Percentiles rank a stretch among this genome's conserved stretches.
Conservation (phyloP, 2,797 vertebrate genomes). For the Macroramphosus scolopax region DNA sequence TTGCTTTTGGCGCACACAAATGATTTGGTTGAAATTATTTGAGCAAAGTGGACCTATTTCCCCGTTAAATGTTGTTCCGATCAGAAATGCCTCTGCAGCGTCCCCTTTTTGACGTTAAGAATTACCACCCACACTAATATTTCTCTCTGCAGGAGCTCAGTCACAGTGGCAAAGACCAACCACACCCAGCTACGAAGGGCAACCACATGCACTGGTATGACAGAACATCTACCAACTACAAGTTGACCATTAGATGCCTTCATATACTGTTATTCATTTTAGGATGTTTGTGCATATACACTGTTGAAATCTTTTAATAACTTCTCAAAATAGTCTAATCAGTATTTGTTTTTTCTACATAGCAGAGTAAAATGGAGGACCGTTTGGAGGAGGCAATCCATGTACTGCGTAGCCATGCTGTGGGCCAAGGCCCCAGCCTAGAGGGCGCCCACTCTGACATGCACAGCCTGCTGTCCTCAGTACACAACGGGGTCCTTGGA, state of each 20-base stretch:
- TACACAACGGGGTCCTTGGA: conserved; percentile 81
- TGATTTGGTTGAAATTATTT: too few relatives aligned
- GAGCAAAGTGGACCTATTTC: too few relatives aligned
- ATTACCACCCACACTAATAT: conserved; percentile 24
- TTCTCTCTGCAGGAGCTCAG: conserved; percentile 76
- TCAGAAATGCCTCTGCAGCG: conserved; percentile 47
- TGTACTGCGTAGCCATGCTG: conserved; percentile 92
- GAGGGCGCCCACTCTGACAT: conserved; percentile 85
- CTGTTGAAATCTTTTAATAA: too few relatives aligned
- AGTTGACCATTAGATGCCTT: too few relatives aligned
- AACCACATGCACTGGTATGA: conserved; percentile 90
- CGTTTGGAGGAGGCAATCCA: conserved; percentile 97
- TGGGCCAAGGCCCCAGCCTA: conserved; percentile 83
- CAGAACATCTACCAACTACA: too few relatives aligned
- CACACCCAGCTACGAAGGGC: conserved; percentile 91
- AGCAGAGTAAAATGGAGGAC: conserved; percentile 98
- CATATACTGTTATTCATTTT: too few relatives aligned
- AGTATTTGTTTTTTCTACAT: conserved; percentile 8
- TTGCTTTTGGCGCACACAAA: too few relatives aligned
- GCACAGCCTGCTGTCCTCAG: conserved; percentile 83
- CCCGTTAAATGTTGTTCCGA: conserved; percentile 26
- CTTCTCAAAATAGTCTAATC: too few relatives aligned
- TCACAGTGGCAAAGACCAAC: conserved; percentile 93
- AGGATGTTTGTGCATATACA: too few relatives aligned
- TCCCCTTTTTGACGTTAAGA: conserved; percentile 64